Evolutionary conservation across 2,113 vertebrate genomes (phyloP), one percentile per base, ranked within the genome.

Genomic region (Oophaga pumilio): DNA sequence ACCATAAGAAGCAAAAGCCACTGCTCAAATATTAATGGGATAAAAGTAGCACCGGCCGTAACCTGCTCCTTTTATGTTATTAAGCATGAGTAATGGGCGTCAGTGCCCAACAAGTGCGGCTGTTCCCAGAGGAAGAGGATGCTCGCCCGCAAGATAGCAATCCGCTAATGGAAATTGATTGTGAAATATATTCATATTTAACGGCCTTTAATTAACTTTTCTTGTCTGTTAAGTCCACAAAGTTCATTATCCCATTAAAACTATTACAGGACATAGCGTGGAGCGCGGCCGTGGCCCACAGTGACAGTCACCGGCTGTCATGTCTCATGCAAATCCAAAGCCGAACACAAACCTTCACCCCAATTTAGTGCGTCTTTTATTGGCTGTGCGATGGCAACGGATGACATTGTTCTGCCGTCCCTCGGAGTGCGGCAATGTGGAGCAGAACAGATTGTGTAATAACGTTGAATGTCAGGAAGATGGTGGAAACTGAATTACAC

Each of bases 121-220:
- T 91, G 94, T 91, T 92, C 91, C 90, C 93, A 93, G 93, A 93
- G 91, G 92, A 89, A 93, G 92, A 93, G 92, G 92, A 89, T 90
- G 93, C 90, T 90, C 49, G 22, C 71, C 56, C 28, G 89, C 89
- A 88, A 79, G 92, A 91, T 90, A 90, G 90, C 53, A 15, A 88
- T 89, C 86, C 22, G 28, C 90, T 94, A 93, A 94, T 92, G 93
- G 94, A 92, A 93, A 94, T 94, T 92, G 93, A 93, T 94, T 94
- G 89, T 49, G 89, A 91, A 90, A 93, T 92, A 89, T 91, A 95
- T 95, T 94, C 91, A 95, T 95, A 95, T 95, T 95, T 96, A 95
- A 95, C 62, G 17, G 92, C 89, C 89, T 91, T 85, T 94, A 95
- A 94, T 94, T 93, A 95, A 90, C 87, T 95, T 95, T 92, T 90